Conservation (phyloP, 2,888 invertebrate genomes). For the Eurois occulta region DNA sequence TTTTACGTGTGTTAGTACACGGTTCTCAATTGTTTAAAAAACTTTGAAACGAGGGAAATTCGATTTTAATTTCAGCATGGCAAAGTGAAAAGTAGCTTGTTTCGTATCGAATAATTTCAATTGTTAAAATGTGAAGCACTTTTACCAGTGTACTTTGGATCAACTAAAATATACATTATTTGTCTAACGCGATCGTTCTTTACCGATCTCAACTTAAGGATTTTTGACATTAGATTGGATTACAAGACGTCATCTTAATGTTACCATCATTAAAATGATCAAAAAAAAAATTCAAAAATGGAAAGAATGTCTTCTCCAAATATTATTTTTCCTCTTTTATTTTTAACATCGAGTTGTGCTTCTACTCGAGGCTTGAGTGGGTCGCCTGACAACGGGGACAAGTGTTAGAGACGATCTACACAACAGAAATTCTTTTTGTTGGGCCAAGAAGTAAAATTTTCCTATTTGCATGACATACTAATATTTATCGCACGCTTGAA, state of each 20-base stretch:
- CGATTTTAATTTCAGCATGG: accelerated
- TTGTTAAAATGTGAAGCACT: constrained; percentile 24
- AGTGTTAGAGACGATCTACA: constrained; percentile 71
- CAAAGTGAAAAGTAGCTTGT: constrained; percentile 11
- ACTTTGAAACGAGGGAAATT: not conserved
- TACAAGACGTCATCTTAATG: constrained; percentile 18
- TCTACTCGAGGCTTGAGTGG: constrained; percentile 68
- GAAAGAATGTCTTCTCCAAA: constrained; percentile 67
- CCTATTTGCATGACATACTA: constrained; percentile 68
- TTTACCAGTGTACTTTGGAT: constrained; percentile 1
- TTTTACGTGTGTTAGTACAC: constrained; percentile 1
- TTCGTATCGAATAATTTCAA: not conserved
- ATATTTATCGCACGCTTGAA: constrained; percentile 61
- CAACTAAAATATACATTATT: constrained; percentile 1
- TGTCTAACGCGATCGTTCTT: not conserved
- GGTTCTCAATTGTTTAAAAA: constrained; percentile 8
- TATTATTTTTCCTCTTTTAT: constrained; percentile 65
- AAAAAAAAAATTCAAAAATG: constrained; percentile 6
- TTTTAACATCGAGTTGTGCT: constrained; percentile 71
- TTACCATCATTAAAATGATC: constrained; percentile 20
- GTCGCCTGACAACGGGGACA: constrained; percentile 74
- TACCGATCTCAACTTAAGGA: not conserved
- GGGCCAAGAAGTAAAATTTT: constrained; percentile 54
- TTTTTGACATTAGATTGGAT: constrained; percentile 1
- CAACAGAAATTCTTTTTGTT: constrained; percentile 71